Base-by-base conservation (phyloP, 2,113 vertebrate species). In the Electrona antarctica region DNA sequence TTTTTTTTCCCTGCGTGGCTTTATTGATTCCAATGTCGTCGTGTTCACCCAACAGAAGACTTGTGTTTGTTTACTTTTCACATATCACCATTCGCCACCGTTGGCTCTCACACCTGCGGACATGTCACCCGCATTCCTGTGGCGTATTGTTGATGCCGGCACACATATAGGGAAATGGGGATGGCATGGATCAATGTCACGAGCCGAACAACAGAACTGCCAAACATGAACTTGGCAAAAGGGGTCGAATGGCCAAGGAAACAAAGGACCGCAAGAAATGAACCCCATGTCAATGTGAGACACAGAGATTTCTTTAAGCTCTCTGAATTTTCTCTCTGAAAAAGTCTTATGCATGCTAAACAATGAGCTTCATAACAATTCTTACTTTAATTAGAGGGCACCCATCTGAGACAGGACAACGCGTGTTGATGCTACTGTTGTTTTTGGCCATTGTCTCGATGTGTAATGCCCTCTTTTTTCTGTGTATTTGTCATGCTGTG, bases 301-400 rank as follows among this genome's bases (percentile, higher is more conserved):
- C 79, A 82, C 64, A 81, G 63, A 83, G 84, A 85, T 88, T 88
- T 86, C 82, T 90, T 86, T 76, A 86, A 86, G 78, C 80, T 67
- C 58, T 58, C 49, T 2, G 48, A 84, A 86, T 85, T 73, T 76
- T 33, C 52, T 77, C 76, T 68, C 72, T 69, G n/a, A n/a, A 63
- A 82, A n/a, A 76, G 64, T 56, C 33, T 60, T 69, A 65, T 74
- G 71, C 69, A 75, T 83, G 79, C 70, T 64, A 83, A 88, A 41
- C 33, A 41, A 83, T 68, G 69, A 83, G 87, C 77, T 65, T 3
- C 79, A 75, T 67, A 64, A 54, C 71, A 80, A 21, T 21, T 21
- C 33, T 41, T 41, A 41, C 68, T 71, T 75, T 72, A 66, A 57
- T 81, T 60, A 62, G 46, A 77, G 75, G 11, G 15, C 62, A 69